These are phyloP conservation scores for Phycodurus eques DNA, from an alignment of 2,113 vertebrate species.

Conservation along the genomic window DNA sequence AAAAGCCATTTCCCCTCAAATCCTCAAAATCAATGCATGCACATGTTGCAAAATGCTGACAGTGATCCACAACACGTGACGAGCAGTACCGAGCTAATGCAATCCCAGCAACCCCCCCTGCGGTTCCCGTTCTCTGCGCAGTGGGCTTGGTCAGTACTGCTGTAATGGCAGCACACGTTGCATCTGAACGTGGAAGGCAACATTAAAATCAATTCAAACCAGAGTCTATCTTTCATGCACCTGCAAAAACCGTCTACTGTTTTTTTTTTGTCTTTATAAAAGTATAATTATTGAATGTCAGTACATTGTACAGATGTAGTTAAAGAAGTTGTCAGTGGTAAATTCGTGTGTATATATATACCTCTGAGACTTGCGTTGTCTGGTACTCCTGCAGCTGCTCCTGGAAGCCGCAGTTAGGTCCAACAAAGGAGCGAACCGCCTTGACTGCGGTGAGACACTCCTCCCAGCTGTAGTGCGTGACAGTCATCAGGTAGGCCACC, in stretches of 20 bases:
- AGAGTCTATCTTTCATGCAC: not conserved
- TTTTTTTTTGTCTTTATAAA: not conserved
- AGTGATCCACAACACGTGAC: conserved; percentile 70
- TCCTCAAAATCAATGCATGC: conserved; percentile 55
- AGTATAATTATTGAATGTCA: not conserved
- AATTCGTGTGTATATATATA: conserved; percentile 57
- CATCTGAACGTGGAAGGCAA: too few species aligned
- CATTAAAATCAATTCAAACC: not conserved
- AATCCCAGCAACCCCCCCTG: conserved; percentile 72
- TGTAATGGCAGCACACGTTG: conserved; percentile 17
- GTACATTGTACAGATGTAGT: not conserved
- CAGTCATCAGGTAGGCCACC: conserved; percentile 89
- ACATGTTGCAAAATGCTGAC: conserved; percentile 72
- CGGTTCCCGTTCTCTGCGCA: conserved; percentile 71
- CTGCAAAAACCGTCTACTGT: too few species aligned
- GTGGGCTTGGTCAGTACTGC: conserved; percentile 1
- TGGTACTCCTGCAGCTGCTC: conserved; percentile 87
- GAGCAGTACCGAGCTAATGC: conserved; percentile 64
- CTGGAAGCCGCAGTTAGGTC: conserved; percentile 85
- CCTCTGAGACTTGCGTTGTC: conserved; percentile 77
- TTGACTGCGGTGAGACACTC: conserved; percentile 82
- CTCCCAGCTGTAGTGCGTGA: conserved; percentile 81
- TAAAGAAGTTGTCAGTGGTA: not conserved
- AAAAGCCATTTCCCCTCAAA: conserved; percentile 51
- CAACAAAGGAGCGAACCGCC: conserved; percentile 78